Percentiles rank a stretch among this genome's conserved stretches.
Evolutionary conservation across 2,888 invertebrate genomes (phyloP).

Genomic region (Pantelozetes paolii): DNA sequence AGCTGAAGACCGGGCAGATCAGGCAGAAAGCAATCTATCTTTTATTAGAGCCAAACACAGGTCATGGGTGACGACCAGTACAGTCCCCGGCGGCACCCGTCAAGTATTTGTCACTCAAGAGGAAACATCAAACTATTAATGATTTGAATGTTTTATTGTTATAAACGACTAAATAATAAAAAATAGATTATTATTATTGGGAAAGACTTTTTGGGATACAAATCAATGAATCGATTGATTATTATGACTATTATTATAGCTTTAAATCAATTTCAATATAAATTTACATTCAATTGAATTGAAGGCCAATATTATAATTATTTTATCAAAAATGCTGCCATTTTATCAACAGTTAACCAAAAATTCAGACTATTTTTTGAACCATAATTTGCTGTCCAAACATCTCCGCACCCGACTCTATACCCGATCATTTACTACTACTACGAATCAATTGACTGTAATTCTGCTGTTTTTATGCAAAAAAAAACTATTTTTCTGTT

Average conservation of each 20-base stretch:
- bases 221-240: too few species aligned
- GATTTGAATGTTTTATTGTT: constrained; percentile 19
- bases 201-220: constrained; percentile 23
- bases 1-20: constrained; percentile 92
- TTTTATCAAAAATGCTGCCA: constrained; percentile 23
- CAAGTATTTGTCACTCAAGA: constrained; percentile 50
- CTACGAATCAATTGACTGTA: not conserved
- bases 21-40: constrained; percentile 74
- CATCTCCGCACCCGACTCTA: not conserved
- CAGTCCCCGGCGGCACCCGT: constrained; percentile 71
- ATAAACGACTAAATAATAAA: constrained; percentile 31
- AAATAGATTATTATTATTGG: constrained; percentile 9
- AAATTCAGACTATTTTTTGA: not conserved
- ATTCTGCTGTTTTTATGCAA: constrained; percentile 5
- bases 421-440: not conserved
- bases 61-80: constrained; percentile 90
- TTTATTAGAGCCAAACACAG: constrained; percentile 97
- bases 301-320: constrained; percentile 27
- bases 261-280: constrained; percentile 7
- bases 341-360: constrained; percentile 1
- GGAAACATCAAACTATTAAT: constrained; percentile 40
- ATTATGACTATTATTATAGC: constrained; percentile 15
- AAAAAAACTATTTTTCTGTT: constrained; percentile 12
- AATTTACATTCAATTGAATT: constrained; percentile 19
- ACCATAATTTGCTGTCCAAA: not conserved